Base-by-base conservation (phyloP, 2,113 vertebrate genomes). In the Cephalopterus ornatus region DNA sequence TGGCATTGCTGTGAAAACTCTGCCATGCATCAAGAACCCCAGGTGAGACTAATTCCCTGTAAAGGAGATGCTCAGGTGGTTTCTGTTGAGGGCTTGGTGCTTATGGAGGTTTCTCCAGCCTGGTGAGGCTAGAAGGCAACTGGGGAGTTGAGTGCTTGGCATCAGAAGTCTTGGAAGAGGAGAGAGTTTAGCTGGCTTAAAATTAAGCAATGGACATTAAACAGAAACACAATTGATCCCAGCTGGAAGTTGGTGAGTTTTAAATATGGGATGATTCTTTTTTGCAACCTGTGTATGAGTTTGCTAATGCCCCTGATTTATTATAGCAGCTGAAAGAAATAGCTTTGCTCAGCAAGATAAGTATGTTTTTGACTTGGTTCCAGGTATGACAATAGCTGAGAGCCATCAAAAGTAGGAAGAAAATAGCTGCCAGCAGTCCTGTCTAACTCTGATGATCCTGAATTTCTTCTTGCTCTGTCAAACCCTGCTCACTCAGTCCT, bases 161-260 rank as follows among this genome's bases (percentile, higher is more conserved):
- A 0, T 33, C 50, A 89, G 65, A 0, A 0, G 18, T 19, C 80
- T 74, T 77, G 61, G 63, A 50, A 71, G 33, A 67, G 71, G 42
- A 9, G 3, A 44, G 37, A 33, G 33, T 37, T 92, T 20, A 49
- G 18, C 46, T 55, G 47, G 37, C 75, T 76, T 66, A 47, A 73
- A 83, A 66, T 76, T 15, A 89, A 82, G 46, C 47, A 12, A 23
- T 83, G 72, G 35, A 32, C 74, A 71, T 71, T 32, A 55, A 89
- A 83, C 62, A 39, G 35, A 33, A 72, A 5, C 2, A 0, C 0
- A 0, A 41, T 1, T 2, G 4, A 62, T 33, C 47, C 49, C 47
- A 33, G 26, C 39, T 90, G 67, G 88, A 80, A 67, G 47, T 44
- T 59, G 49, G 26, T 85, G 27, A 17, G 5, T 89, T 91, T 88